phyloP scores from a whole-genome alignment of 2,797 vertebrate genomes.

The Myripristis murdjan region DNA sequence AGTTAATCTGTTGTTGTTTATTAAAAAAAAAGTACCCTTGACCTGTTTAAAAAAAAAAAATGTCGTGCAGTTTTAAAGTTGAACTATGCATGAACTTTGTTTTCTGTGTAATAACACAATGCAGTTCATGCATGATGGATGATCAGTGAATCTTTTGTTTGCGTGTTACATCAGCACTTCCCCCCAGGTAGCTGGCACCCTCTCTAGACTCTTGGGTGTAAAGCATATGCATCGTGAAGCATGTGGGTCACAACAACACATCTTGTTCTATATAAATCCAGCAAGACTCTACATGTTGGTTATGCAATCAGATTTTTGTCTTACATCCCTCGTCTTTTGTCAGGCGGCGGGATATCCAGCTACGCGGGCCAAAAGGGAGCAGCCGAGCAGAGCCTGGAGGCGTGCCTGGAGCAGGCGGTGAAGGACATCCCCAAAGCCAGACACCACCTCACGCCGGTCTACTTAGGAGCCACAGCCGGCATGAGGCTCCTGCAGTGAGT shows the following conservation, averaged over 20 bases:
- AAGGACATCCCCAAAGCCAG: constrained; percentile 80
- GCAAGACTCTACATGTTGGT: not conserved
- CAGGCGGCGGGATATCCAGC: constrained; percentile 90
- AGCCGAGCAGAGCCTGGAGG: constrained; percentile 84
- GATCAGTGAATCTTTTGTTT: no score
- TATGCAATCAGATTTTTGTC: not conserved
- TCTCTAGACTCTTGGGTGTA: no score
- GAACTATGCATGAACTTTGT: no score
- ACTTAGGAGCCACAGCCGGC: constrained; percentile 92
- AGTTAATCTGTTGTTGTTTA: no score
- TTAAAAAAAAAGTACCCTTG: no score
- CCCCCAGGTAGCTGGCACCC: no score
- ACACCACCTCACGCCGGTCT: constrained; percentile 84
- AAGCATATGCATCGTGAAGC: not conserved
- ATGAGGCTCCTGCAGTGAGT: constrained; percentile 83
- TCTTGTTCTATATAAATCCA: not conserved
- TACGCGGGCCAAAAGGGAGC: constrained; percentile 77
- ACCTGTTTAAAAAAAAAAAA: no score
- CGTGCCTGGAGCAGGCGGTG: constrained; percentile 86
- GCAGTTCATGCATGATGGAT: no score
- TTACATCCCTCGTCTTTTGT: not conserved
- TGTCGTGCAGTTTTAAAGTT: no score
- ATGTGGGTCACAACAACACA: not conserved
- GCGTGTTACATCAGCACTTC: no score
- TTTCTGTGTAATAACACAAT: no score